phyloP scores from a whole-genome alignment of 64 coral and sea anemone species.

The Anthopleura sola region DNA sequence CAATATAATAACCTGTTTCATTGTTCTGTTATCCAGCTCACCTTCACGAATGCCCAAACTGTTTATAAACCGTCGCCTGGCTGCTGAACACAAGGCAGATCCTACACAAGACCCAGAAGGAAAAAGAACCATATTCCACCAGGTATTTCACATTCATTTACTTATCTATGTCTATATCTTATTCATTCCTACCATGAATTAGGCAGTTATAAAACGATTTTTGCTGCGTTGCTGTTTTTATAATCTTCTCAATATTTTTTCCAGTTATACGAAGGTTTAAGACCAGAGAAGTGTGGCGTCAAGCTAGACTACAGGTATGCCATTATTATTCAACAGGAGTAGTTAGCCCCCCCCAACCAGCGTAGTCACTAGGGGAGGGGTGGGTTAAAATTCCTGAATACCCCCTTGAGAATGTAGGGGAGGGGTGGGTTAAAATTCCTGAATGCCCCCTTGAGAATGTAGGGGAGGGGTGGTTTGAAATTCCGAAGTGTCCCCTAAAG shows the following conservation, averaged over 20 bases:
- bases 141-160: slow-evolving; percentile 24
- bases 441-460: no score
- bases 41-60: slow-evolving; percentile 84
- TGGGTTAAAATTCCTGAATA: no score
- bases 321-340: neutral
- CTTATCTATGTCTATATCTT: no score
- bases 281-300: slow-evolving; percentile 88
- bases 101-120: slow-evolving; percentile 85
- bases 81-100: slow-evolving; percentile 77
- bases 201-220: neutral
- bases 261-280: slow-evolving; percentile 91
- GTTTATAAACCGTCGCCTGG: slow-evolving; percentile 78
- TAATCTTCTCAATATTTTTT: neutral
- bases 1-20: neutral
- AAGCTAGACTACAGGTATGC: slow-evolving; percentile 83
- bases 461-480: no score
- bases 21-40: slow-evolving; percentile 14
- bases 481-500: no score
- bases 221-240: neutral
- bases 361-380: no score
- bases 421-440: no score
- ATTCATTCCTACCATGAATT: neutral
- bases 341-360: no score
- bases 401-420: no score
- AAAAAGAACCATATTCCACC: slow-evolving; percentile 62